Percentiles rank a stretch among this genome's conserved stretches.
Conservation (phyloP, 2,888 invertebrate genomes). For the Dione vanillae region DNA sequence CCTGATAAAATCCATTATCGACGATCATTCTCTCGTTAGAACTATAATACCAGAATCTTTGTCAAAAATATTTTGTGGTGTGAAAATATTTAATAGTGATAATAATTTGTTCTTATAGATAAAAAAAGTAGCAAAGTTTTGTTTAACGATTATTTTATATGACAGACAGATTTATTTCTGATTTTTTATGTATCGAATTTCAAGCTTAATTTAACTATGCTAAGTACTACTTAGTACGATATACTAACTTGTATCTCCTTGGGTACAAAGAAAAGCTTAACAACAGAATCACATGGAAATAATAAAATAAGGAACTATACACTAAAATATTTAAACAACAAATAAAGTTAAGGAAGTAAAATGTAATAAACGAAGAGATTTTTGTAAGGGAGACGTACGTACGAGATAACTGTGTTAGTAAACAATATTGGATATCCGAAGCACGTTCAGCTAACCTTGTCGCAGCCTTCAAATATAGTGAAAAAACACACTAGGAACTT, state of each 20-base stretch:
- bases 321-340: slow-evolving; percentile 21
- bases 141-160: background rate
- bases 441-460: slow-evolving; percentile 65
- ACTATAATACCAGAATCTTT: slow-evolving; percentile 47
- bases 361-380: slow-evolving; percentile 54
- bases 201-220: background rate
- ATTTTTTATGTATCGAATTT: background rate
- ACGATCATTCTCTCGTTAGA: slow-evolving; percentile 63
- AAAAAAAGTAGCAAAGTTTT: background rate
- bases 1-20: slow-evolving; percentile 63
- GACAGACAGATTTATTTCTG: background rate
- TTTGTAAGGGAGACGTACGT: slow-evolving; percentile 23
- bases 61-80: slow-evolving; percentile 10
- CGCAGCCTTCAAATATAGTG: slow-evolving; percentile 60
- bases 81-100: background rate
- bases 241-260: background rate
- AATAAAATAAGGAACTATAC: slow-evolving; percentile 15
- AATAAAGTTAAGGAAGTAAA: slow-evolving; percentile 13
- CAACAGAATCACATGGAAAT: background rate
- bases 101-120: background rate
- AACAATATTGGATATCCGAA: slow-evolving; percentile 63
- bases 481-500: slow-evolving; percentile 71
- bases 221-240: background rate
- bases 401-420: slow-evolving; percentile 56
- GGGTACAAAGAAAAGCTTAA: background rate